phyloP scores from a whole-genome alignment of 2,888 invertebrate species.

The Chromoteleia sp. region DNA sequence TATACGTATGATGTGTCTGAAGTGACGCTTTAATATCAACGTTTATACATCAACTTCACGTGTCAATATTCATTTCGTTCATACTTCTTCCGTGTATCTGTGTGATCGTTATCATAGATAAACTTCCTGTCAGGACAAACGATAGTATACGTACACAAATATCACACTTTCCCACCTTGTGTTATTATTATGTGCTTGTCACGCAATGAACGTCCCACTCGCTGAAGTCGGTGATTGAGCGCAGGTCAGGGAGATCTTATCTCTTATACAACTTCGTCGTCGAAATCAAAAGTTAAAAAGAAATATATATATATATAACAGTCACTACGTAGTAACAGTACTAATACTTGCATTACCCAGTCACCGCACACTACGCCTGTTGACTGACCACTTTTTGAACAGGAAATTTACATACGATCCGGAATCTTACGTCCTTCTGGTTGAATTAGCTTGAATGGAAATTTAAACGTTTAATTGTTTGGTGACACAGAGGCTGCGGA shows the following conservation, averaged over 20 bases:
- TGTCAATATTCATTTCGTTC: conserved; percentile 33
- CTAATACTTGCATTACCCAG: conserved; percentile 60
- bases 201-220: conserved; percentile 21
- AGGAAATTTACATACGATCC: conserved; percentile 9
- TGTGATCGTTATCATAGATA: conserved; percentile 49
- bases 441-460: not conserved
- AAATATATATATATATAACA: conserved; percentile 47
- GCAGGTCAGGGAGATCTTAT: conserved; percentile 63
- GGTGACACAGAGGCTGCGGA: conserved; percentile 1
- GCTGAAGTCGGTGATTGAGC: conserved; percentile 50
- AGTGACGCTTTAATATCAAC: conserved; percentile 49
- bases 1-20: conserved; percentile 44
- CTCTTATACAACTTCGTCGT: conserved; percentile 54
- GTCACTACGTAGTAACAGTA: conserved; percentile 60
- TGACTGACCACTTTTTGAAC: not conserved
- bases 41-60: conserved; percentile 32
- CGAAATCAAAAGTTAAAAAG: conserved; percentile 43
- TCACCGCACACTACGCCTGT: conserved; percentile 7
- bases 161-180: conserved; percentile 62
- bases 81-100: conserved; percentile 23
- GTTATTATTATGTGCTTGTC: conserved; percentile 32
- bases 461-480: conserved; percentile 22
- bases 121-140: conserved; percentile 60
- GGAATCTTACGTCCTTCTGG: conserved; percentile 17
- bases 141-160: conserved; percentile 55